Evolutionary conservation across 2,797 vertebrate genomes (phyloP), one percentile per base, ranked within the genome.

Genomic region (Danio aesculapii): DNA sequence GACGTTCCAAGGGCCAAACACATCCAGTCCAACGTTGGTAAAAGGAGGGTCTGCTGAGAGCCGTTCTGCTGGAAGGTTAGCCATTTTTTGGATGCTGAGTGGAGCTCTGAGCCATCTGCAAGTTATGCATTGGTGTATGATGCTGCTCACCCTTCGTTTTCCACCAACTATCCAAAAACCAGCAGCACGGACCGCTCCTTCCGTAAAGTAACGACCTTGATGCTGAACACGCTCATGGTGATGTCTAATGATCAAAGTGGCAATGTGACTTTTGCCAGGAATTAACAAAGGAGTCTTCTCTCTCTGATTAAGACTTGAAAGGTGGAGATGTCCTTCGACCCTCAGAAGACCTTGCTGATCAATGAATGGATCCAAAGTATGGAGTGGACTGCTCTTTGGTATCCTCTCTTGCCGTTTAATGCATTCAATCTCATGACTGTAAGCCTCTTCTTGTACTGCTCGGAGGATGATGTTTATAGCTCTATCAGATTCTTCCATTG

Each of bases 81-180:
- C 10, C 63, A 47, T 46, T 47, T 47, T 66, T 6, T 66, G 43
- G n/a, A 19, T 49, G 10, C 43, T 67, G n/a, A 67, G 44, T 47
- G 64, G 17, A 67, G 64, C 64, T 49, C 17, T 67, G 46, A 49
- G 64, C 64, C 17, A 2, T 67, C 64, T 67, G 64, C 64, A 67
- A 1, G n/a, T 67, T 49, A 49, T 11, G 8, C 64, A 67, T 6
- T 47, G 44, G 7, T 47, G 9, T 6, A 67, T 47, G 63, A 67
- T 67, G 63, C 43, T 66, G 44, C 41, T 67, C 10, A 67, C 44
- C 3, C n/a, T 21, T 6, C 10, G 8, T 7, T 67, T 67, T 9
- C 63, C 63, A 17, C 63, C 17, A 19, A 49, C 46, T 49, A 67
- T 14, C 44, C 64, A 67, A 21, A 67, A 49, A 7, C 44, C 46